A percentile compares a stretch with the other conserved stretches of the same genome.
Evolutionary conservation across 64 coral and sea anemone species (phyloP).

Genomic region (Astreopora myriophthalma): DNA sequence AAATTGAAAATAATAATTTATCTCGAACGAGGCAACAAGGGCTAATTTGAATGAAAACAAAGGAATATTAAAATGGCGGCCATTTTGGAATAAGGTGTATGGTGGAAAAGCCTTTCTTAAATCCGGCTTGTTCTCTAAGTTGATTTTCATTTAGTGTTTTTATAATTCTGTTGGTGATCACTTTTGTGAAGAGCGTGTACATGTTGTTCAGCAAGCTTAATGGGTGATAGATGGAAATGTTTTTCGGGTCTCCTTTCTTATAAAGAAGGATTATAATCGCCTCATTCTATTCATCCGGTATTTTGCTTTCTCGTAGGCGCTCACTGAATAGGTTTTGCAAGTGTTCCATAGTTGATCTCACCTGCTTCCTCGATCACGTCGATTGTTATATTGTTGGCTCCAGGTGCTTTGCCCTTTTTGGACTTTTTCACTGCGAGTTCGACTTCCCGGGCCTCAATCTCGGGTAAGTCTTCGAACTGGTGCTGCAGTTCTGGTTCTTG

Average conservation of each 20-base stretch:
- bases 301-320: neutral
- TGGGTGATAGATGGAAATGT: neutral
- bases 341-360: neutral
- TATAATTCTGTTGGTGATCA: neutral
- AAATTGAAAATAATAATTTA: too few relatives aligned
- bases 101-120: neutral
- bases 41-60: too few relatives aligned
- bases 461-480: neutral
- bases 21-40: too few relatives aligned
- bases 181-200: neutral
- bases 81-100: too few relatives aligned
- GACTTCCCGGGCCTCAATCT: neutral
- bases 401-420: neutral
- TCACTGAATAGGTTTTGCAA: neutral
- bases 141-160: neutral
- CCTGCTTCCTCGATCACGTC: neutral
- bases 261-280: neutral
- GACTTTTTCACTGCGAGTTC: too few relatives aligned
- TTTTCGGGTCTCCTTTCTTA: neutral
- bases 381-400: neutral
- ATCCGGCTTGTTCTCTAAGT: neutral
- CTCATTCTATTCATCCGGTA: neutral
- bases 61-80: too few relatives aligned
- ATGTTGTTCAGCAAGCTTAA: neutral
- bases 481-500: neutral